These are phyloP conservation scores for Macrophya annulata DNA, from an alignment of 2,888 invertebrate genomes.

Conservation along the genomic window DNA sequence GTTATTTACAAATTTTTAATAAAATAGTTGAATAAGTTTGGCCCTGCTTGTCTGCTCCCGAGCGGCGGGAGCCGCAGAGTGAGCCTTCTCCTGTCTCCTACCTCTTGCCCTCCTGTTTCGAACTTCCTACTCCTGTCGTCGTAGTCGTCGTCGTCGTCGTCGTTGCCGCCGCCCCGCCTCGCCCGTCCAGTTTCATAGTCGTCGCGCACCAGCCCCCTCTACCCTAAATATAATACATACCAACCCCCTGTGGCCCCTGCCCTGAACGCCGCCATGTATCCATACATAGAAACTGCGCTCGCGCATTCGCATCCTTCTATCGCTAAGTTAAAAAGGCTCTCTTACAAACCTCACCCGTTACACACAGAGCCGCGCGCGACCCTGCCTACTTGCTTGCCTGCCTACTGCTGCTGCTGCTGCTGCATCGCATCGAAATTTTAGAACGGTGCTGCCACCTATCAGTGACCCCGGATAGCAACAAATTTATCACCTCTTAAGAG, in stretches of 20 bases:
- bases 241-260: constrained; percentile 1
- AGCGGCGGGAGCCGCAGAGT: constrained; percentile 80
- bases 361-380: constrained; percentile 58
- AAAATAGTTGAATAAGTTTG: constrained; percentile 77
- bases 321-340: constrained; percentile 6
- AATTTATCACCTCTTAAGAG: constrained; percentile 47
- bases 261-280: constrained; percentile 42
- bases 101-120: constrained; percentile 59
- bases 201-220: constrained; percentile 27
- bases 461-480: constrained; percentile 72
- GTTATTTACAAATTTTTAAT: constrained; percentile 77
- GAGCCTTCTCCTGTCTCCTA: constrained; percentile 73
- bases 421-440: constrained; percentile 71
- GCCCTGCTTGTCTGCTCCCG: constrained; percentile 80
- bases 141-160: constrained; percentile 55
- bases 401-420: neutral
- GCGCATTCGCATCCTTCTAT: constrained; percentile 16
- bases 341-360: constrained; percentile 55
- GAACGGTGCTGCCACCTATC: constrained; percentile 74
- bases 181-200: constrained; percentile 24
- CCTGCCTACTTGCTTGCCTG: constrained; percentile 66
- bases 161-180: constrained; percentile 60
- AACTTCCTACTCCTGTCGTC: constrained; percentile 60
- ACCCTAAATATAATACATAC: constrained; percentile 27
- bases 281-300: constrained; percentile 58